phyloP scores from a whole-genome alignment of 1,140 invertebrate genomes.

The Antheraea pernyi region DNA sequence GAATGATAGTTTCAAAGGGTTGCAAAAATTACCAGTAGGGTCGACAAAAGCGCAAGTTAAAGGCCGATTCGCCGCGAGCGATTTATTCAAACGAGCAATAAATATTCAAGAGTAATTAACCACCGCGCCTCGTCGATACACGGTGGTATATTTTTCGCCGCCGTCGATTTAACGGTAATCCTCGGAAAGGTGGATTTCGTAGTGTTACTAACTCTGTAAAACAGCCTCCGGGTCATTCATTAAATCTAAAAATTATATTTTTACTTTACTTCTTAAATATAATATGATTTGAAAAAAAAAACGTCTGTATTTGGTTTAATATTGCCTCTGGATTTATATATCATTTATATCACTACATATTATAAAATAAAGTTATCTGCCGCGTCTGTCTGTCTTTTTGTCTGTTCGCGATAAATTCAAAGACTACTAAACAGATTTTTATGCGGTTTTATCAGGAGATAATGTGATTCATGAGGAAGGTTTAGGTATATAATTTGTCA shows the following conservation, averaged over 20 bases:
- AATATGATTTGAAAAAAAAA: neutral
- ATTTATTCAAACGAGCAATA: conserved; percentile 75
- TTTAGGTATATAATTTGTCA: too few relatives aligned
- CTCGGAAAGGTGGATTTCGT: conserved; percentile 55
- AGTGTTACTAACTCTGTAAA: conserved; percentile 44
- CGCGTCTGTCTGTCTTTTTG: too few relatives aligned
- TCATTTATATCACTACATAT: too few relatives aligned
- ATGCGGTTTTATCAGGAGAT: too few relatives aligned
- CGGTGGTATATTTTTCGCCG: conserved; percentile 58
- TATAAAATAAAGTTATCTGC: too few relatives aligned
- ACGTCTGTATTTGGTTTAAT: neutral
- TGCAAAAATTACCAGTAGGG: conserved; percentile 32
- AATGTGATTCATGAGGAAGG: too few relatives aligned
- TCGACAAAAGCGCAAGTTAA: conserved; percentile 57
- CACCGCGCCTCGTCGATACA: conserved; percentile 53
- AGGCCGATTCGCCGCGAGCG: conserved; percentile 56
- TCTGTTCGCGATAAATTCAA: too few relatives aligned
- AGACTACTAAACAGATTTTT: too few relatives aligned
- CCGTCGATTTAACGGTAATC: conserved; percentile 57
- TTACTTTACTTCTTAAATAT: too few relatives aligned
- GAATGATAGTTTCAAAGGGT: conserved; percentile 7
- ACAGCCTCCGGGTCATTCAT: conserved; percentile 17
- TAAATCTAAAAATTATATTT: too few relatives aligned
- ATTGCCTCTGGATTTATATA: too few relatives aligned
- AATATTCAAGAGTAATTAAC: conserved; percentile 76